phyloP scores from a whole-genome alignment of 2,888 invertebrate species.

The Drosophila niveifrons region DNA sequence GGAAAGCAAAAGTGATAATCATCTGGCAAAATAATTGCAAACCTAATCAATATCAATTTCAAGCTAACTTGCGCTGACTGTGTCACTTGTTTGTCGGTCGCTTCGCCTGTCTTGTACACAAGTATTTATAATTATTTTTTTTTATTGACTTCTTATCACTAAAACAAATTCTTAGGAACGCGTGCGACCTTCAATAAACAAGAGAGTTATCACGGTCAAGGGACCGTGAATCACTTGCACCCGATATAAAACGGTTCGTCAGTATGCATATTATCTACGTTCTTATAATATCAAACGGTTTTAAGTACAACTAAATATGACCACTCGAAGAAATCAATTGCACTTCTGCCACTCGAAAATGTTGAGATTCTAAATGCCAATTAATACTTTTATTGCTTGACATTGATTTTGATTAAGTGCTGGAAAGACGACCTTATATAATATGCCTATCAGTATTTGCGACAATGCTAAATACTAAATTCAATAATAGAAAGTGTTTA shows the following conservation, averaged over 20 bases:
- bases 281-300: slow-evolving; percentile 19
- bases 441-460: slow-evolving; percentile 22
- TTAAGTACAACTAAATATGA: slow-evolving; percentile 29
- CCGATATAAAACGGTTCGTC: slow-evolving; percentile 9
- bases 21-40: slow-evolving; percentile 26
- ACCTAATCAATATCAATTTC: slow-evolving; percentile 62
- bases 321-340: slow-evolving; percentile 45
- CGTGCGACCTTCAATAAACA: slow-evolving; percentile 39
- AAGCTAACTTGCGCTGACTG: slow-evolving; percentile 40
- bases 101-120: slow-evolving; percentile 6
- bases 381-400: slow-evolving; percentile 54
- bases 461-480: slow-evolving; percentile 15
- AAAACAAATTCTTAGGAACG: slow-evolving; percentile 15
- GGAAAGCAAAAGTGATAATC: slow-evolving; percentile 45
- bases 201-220: slow-evolving; percentile 47
- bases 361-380: slow-evolving; percentile 45
- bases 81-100: slow-evolving; percentile 17
- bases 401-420: slow-evolving; percentile 56
- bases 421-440: slow-evolving; percentile 25
- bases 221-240: slow-evolving; percentile 32
- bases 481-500: background rate
- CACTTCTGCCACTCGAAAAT: slow-evolving; percentile 52
- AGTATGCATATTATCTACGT: slow-evolving; percentile 6
- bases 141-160: slow-evolving; percentile 40
- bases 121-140: slow-evolving; percentile 10